A percentile compares a stretch with the other conserved stretches of the same genome.
Evolutionary conservation across 2,113 vertebrate genomes (phyloP).

Genomic region (Parus major): DNA sequence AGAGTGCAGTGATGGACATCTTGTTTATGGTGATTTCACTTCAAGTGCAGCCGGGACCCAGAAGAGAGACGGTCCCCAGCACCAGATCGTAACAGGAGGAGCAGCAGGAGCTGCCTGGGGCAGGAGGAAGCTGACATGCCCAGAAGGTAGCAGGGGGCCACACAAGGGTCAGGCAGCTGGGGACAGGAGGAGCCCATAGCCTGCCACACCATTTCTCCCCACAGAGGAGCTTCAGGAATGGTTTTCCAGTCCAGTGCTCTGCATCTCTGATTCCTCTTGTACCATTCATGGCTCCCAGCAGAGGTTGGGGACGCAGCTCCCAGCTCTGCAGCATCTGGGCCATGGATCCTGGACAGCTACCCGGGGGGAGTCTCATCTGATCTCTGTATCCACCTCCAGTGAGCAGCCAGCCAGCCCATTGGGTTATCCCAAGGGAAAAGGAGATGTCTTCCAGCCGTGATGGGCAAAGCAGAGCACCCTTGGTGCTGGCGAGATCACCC

Average conservation of each 20-base stretch:
- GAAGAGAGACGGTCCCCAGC: neutral
- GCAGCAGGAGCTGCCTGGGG: constrained; percentile 49
- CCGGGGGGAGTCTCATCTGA: neutral
- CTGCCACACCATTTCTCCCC: neutral
- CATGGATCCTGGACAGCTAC: neutral
- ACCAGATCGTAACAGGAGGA: neutral
- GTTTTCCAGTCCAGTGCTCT: neutral
- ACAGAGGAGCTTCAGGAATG: neutral
- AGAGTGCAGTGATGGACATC: accelerated
- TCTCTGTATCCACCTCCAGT: neutral
- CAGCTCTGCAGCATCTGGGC: neutral
- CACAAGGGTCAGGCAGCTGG: neutral
- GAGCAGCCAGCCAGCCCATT: neutral
- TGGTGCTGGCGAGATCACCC: neutral
- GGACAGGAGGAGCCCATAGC: neutral
- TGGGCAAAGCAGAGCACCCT: neutral
- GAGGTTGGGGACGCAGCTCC: neutral
- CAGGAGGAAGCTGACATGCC: neutral
- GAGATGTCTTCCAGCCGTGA: neutral
- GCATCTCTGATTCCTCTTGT: neutral
- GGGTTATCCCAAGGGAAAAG: neutral
- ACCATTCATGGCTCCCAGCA: neutral
- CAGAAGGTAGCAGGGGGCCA: neutral
- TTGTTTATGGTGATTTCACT: neutral
- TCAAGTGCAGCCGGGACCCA: neutral